These are phyloP conservation scores for Rhynchomys soricoides DNA, from an alignment of 2,113 vertebrate species.

Conservation along the genomic window DNA sequence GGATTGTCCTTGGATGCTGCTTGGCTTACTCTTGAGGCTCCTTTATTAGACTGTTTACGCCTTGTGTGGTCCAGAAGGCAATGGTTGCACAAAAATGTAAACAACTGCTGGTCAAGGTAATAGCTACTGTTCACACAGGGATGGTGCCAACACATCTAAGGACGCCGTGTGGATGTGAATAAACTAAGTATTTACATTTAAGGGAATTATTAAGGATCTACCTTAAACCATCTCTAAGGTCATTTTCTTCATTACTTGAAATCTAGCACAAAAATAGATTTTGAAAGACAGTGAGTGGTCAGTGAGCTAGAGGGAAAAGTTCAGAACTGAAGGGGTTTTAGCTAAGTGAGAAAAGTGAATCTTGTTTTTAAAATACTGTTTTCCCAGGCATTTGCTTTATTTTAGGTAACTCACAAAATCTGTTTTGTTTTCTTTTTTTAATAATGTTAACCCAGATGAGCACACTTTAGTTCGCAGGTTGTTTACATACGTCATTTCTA, in stretches of 20 bases:
- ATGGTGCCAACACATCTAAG: conserved; percentile 35
- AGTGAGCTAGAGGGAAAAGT: neutral
- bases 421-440: neutral
- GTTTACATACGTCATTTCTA: neutral
- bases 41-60: conserved; percentile 8
- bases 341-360: neutral
- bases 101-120: conserved; percentile 44
- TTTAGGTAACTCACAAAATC: neutral
- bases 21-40: conserved; percentile 36
- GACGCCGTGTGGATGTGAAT: neutral
- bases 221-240: neutral
- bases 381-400: conserved; percentile 16
- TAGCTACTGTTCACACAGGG: conserved; percentile 58
- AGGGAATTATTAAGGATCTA: conserved; percentile 20
- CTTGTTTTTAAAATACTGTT: neutral
- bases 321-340: neutral
- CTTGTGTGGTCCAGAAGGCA: conserved; percentile 75
- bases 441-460: neutral
- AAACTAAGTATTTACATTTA: neutral
- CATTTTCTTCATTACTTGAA: conserved; percentile 25
- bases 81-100: conserved; percentile 60
- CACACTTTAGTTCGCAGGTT: neutral
- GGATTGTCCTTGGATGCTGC: neutral
- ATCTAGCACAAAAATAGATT: conserved; percentile 13
- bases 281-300: neutral